Evolutionary conservation across 2,797 vertebrate genomes (phyloP).

Genomic region (Rhinophrynus dorsalis): DNA sequence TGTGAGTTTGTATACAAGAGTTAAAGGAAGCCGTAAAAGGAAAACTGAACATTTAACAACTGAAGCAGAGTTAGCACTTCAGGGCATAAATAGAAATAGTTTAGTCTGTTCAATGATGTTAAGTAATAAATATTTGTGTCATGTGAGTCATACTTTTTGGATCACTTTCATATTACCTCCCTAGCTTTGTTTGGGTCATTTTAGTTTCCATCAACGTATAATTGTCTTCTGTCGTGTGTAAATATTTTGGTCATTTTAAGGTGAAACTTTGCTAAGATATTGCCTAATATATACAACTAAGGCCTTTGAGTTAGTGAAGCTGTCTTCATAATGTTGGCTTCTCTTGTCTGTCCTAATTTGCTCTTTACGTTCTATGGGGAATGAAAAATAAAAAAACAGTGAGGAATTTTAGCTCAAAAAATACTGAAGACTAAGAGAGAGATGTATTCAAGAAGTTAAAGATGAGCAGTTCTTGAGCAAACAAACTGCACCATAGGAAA

Average conservation of each 20-base stretch:
- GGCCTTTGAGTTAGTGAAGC: conserved; percentile 51
- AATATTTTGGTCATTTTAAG: conserved; percentile 69
- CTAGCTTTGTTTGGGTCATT: conserved; percentile 60
- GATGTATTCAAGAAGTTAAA: too few relatives aligned
- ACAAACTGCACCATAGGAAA: too few relatives aligned
- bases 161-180: conserved; percentile 55
- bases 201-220: conserved; percentile 61
- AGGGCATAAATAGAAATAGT: conserved; percentile 49
- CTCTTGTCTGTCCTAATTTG: conserved; percentile 31
- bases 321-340: conserved; percentile 47
- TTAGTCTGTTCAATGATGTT: conserved; percentile 47
- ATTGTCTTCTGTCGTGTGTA: conserved; percentile 65
- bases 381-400: not conserved
- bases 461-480: too few relatives aligned
- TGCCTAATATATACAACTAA: conserved; percentile 60
- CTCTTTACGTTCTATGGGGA: not conserved
- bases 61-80: conserved; percentile 41
- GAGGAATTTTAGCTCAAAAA: not conserved
- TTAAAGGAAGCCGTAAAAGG: conserved; percentile 33
- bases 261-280: conserved; percentile 66
- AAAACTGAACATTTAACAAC: conserved; percentile 41
- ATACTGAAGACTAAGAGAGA: too few relatives aligned
- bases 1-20: conserved; percentile 44
- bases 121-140: conserved; percentile 57
- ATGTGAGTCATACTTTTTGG: conserved; percentile 51